These are phyloP conservation scores for Flabesymbios commensalis DNA, from an alignment of 2,888 invertebrate species.

Conservation along the genomic window DNA sequence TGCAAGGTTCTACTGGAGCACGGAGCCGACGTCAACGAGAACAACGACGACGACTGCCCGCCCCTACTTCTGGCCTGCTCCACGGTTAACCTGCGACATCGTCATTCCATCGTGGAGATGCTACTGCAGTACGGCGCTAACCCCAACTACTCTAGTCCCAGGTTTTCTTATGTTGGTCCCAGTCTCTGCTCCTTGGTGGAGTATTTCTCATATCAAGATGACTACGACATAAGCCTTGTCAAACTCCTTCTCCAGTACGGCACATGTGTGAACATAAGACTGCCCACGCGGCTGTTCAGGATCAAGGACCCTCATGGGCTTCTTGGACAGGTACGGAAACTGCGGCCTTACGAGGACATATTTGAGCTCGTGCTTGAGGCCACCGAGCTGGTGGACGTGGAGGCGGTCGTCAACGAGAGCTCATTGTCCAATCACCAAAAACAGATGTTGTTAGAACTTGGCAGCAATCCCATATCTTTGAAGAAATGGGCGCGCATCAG, in stretches of 20 bases:
- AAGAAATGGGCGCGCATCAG: slow-evolving; percentile 10
- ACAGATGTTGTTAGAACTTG: slow-evolving; percentile 6
- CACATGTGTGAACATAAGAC: slow-evolving; percentile 63
- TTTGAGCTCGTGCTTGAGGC: slow-evolving; percentile 18
- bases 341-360: slow-evolving; percentile 18
- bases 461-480: slow-evolving; percentile 2
- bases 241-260: slow-evolving; percentile 75
- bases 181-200: slow-evolving; percentile 79
- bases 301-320: slow-evolving; percentile 27
- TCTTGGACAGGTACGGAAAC: slow-evolving; percentile 21
- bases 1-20: slow-evolving; percentile 58
- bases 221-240: slow-evolving; percentile 72
- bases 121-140: slow-evolving; percentile 51
- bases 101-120: slow-evolving; percentile 44
- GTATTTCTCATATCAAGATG: slow-evolving; percentile 74
- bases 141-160: slow-evolving; percentile 63
- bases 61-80: slow-evolving; percentile 62
- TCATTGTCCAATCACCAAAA: slow-evolving; percentile 17
- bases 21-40: slow-evolving; percentile 63
- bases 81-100: slow-evolving; percentile 43
- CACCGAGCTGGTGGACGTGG: slow-evolving; percentile 13
- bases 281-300: slow-evolving; percentile 63
- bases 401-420: slow-evolving; percentile 12
- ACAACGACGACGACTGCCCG: slow-evolving; percentile 58
- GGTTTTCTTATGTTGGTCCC: slow-evolving; percentile 66